A percentile compares a stretch with the other conserved stretches of the same genome.
Evolutionary conservation across 2,113 vertebrate species (phyloP).

Genomic region (Eupsittula cactorum): DNA sequence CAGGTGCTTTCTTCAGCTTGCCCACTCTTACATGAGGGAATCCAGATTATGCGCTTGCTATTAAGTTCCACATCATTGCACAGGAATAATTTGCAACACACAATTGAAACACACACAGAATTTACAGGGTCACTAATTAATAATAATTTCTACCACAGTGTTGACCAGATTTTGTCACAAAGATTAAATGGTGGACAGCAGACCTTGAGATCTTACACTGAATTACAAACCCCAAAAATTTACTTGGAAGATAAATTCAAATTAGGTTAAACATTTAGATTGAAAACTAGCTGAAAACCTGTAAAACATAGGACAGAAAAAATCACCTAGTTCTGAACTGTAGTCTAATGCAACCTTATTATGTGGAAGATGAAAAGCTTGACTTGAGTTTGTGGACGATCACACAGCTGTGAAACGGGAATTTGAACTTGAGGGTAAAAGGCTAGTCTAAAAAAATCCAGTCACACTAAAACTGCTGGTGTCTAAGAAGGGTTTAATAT

Average conservation of each 20-base stretch:
- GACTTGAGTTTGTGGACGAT: neutral
- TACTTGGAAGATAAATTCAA: neutral
- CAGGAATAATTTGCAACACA: neutral
- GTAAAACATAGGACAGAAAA: neutral
- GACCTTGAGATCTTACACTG: neutral
- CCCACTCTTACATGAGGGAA: accelerated
- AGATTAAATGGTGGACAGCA: neutral
- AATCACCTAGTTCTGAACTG: neutral
- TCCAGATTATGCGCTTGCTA: neutral
- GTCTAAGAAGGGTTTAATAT: neutral
- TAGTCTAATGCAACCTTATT: neutral
- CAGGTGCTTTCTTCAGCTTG: neutral
- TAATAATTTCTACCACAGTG: neutral
- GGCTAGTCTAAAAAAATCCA: neutral
- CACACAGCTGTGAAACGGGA: neutral
- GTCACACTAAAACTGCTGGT: neutral
- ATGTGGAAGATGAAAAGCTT: neutral
- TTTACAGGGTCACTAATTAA: neutral
- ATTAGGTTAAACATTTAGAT: neutral
- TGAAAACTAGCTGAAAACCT: neutral
- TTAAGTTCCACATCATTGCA: neutral
- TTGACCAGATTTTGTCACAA: neutral
- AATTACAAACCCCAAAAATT: neutral
- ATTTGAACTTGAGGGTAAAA: neutral
- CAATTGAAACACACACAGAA: neutral